phyloP scores from a whole-genome alignment of 2,797 vertebrate genomes.

The Hyperoplus immaculatus region DNA sequence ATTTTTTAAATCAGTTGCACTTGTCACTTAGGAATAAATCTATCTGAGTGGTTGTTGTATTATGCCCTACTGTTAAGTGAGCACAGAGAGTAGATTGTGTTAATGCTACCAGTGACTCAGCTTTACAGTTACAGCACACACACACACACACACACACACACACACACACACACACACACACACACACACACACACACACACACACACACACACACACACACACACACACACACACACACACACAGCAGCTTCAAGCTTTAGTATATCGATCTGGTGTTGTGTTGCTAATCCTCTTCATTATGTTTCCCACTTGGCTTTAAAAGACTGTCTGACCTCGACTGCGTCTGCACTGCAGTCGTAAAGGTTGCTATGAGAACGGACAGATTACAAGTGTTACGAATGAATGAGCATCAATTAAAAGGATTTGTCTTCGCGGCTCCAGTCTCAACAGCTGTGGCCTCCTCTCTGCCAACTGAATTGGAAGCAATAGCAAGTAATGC shows the following conservation, averaged over 20 bases:
- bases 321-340: slow-evolving; percentile 8
- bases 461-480: not conserved
- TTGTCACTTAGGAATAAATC: not conserved
- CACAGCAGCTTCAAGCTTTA: not conserved
- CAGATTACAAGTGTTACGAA: not conserved
- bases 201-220: too few species aligned
- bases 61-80: not conserved
- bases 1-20: not conserved
- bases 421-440: slow-evolving; percentile 2
- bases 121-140: too few species aligned
- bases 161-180: too few species aligned
- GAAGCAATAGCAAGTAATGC: too few species aligned
- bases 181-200: too few species aligned
- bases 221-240: slow-evolving; percentile 16
- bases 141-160: too few species aligned
- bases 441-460: not conserved
- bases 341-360: not conserved
- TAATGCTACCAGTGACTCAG: not conserved
- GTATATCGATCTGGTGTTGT: slow-evolving; percentile 14
- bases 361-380: slow-evolving; percentile 33
- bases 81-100: not conserved
- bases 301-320: slow-evolving; percentile 12
- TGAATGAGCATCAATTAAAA: slow-evolving; percentile 9
- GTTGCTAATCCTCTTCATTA: slow-evolving; percentile 15
- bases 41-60: not conserved